Base-by-base conservation (phyloP, 2,797 vertebrate genomes). In the Gymnoscopelus braueri region DNA sequence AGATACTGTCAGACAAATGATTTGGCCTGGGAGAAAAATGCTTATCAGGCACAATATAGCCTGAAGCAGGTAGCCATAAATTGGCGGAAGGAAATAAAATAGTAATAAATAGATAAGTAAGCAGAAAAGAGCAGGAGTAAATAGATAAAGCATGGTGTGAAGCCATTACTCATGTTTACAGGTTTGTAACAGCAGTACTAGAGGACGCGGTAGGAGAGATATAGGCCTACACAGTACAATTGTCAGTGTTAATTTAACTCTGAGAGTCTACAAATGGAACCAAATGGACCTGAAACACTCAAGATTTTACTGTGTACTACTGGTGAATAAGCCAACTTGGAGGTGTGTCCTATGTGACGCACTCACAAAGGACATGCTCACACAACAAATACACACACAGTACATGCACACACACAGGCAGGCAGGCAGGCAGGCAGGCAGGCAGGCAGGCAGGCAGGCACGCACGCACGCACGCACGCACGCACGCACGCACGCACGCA, bases 31-130 rank as follows among this genome's bases (percentile, higher is more conserved):
- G 56, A 68, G 57, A 77, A 85, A 88, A 81, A 19, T 82, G 87
- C 84, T 88, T 74, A 90, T 81, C 48, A 3, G 58, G 81, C 89
- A 87, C 71, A 83, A 51, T 73, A 78, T 78, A 39, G 48, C 65
- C 1, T n/a, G 44, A n/a, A 69, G 67, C 78, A 65, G 5, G 6
- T 66, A 26, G 57, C 52, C 2, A 0, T 64, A 14, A 75, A 69
- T 60, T 19, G 80, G 65, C n/a, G 49, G 32, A 60, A 54, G 52
- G n/a, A 15, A 74, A 35, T 48, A 12, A 49, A 58, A 74, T 57
- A 52, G 32, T 72, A 70, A 79, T 51, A 62, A 73, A 71, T 13
- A 57, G 39, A 72, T 53, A 1, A 63, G 44, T 48, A 49, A 68
- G 24, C 48, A 53, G 13, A 62, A 6, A 10, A 13, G 50, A 60